Evolutionary conservation across 2,797 vertebrate species (phyloP), one percentile per base, ranked within the genome.

Genomic region (Spondyliosoma cantharus): DNA sequence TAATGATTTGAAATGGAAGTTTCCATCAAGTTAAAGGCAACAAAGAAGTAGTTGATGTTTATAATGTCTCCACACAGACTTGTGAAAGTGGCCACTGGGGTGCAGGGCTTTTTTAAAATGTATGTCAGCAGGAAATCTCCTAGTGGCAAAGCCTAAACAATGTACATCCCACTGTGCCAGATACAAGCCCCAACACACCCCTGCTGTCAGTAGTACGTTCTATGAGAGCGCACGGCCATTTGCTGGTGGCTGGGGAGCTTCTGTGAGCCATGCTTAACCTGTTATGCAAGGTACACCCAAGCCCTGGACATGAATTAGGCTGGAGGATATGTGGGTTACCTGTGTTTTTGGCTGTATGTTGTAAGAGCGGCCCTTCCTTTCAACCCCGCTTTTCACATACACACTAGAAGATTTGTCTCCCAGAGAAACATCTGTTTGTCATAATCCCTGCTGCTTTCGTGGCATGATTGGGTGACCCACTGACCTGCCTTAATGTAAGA

Each of bases 381-480:
- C 37, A 37, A 37, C 11, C 45, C 45, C 45, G 14, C 43, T 45
- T 13, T 16, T 46, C 24, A 37, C 46, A 25, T 62, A 29, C 65
- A 73, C 57, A 71, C 78, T 15, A 50, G 53, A 78, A 79, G 80
- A 87, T 88, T 80, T 80, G 66, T 79, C 75, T 87, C 74, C 77
- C 58, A 80, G 71, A 73, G 81, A 86, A 93, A 94, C 94, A 95
- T 94, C 93, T 94, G 95, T 91, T 92, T 81, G 79, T 79, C 43
- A 82, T 93, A 94, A 94, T 94, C 93, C 87, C 76, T 12, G 58
- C 81, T 80, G 86, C 88, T 88, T 78, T 79, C 27, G 27, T 78
- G 73, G 81, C 83, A 81, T 90, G 92, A 93, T 93, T 93, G 86
- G 64, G 67, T 93, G 93, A 94, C 93, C 93, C 85, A 82, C 74